Evolutionary conservation across 1,140 invertebrate species (phyloP), one percentile per base, ranked within the genome.

Genomic region (Varroa destructor): DNA sequence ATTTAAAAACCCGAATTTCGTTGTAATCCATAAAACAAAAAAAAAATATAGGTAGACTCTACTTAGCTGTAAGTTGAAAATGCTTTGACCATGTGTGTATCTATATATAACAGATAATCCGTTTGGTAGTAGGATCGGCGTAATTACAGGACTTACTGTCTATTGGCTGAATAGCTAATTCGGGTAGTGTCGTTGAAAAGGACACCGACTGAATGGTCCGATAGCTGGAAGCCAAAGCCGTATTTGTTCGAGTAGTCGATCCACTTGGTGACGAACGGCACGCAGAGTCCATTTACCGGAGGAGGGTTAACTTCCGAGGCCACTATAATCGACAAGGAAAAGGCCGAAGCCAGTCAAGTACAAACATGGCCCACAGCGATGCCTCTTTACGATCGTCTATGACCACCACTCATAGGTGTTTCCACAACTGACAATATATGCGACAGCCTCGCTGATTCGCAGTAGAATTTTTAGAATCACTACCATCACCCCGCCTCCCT

Each of bases 201-300:
- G 42, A 97, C 91, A 25, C 93, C 93, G 57, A 95, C 89, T 75
- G 90, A 88, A 79, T 93, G 91, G 80, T 98, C 93, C 76, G 89
- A 93, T 6, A 98, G 82, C 78, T 97, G 92, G 82, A 97, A 98
- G 1, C 93, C 94, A 78, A 97, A 93, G 43, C 94, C 94, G 80
- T 98, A 97, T 80, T 96, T 97, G 82, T 98, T 93, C 10, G 91
- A 94, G 80, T 98, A 97, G 80, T 98, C 94, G 14, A 97, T 93
- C 94, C 94, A 97, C 81, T 97, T 97, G 72, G 89, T 88, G 12
- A 86, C 81, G 81, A 84, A 86, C 72, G 83, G 81, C 12, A 84
- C 80, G 46, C 58, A 25, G 55, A 73, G 71, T n/a, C 57, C 58
- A 42, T 55, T 72, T 8, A 75, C 55, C 36, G 73, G 71, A n/a